Percentiles rank a stretch among this genome's conserved stretches.
These are phyloP conservation scores for Maniola jurtina DNA, from an alignment of 1,140 invertebrate genomes.

Conservation along the genomic window DNA sequence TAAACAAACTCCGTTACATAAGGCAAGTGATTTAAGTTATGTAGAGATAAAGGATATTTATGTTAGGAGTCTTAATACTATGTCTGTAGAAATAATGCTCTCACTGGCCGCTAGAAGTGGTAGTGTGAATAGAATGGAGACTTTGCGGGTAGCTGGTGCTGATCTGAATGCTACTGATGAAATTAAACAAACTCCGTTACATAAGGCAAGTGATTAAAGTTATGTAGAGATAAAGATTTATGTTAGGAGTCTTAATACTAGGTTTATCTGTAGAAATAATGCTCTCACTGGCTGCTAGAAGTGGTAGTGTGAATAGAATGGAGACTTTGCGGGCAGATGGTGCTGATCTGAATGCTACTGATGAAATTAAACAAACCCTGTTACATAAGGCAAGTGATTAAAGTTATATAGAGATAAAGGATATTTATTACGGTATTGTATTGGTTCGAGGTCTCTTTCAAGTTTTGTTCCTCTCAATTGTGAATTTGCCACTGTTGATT, in stretches of 20 bases:
- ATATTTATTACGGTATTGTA: too few species aligned
- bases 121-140: conserved; percentile 41
- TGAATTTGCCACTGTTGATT: too few species aligned
- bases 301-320: too few species aligned
- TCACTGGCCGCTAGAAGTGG: conserved; percentile 49
- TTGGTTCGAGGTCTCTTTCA: too few species aligned
- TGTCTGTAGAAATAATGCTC: conserved; percentile 45
- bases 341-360: conserved; percentile 47
- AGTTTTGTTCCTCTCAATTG: too few species aligned
- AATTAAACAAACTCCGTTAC: conserved; percentile 51
- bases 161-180: conserved; percentile 54
- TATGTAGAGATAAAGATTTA: background rate
- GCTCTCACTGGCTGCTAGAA: conserved; percentile 6
- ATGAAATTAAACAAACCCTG: conserved; percentile 38
- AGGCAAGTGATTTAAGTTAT: conserved; percentile 31
- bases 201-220: conserved; percentile 24
- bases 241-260: too few species aligned
- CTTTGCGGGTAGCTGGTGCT: conserved; percentile 53
- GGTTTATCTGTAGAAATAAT: background rate
- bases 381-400: conserved; percentile 44
- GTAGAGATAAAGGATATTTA: too few species aligned
- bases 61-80: too few species aligned
- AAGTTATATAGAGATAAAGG: background rate
- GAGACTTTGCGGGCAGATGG: conserved; percentile 37
- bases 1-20: conserved; percentile 36